phyloP scores from a whole-genome alignment of 1,140 invertebrate genomes.

The Eurosta solidaginis region DNA sequence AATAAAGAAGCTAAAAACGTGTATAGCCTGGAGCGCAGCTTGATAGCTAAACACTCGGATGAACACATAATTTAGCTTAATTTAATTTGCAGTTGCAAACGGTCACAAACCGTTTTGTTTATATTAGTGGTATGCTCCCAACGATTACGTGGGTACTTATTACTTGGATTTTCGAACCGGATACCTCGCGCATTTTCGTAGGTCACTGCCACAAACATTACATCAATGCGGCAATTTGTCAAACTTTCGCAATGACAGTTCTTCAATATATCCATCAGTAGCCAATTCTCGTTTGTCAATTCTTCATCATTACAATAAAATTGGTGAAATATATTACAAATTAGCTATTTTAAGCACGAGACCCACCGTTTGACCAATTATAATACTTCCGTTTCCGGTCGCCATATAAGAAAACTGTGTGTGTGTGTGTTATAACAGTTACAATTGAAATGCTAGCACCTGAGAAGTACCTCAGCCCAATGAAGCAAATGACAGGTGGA shows the following conservation, averaged over 20 bases:
- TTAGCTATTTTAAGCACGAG: neutral
- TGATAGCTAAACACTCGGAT: too few species aligned
- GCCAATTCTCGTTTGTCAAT: slow-evolving; percentile 4
- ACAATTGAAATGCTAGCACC: slow-evolving; percentile 30
- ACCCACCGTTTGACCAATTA: neutral
- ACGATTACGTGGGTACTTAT: too few species aligned
- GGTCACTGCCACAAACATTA: neutral
- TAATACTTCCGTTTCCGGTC: neutral
- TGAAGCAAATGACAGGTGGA: slow-evolving; percentile 44
- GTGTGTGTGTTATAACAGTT: neutral
- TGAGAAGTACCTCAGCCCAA: neutral
- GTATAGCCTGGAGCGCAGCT: too few species aligned
- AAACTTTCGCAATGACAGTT: slow-evolving; percentile 17
- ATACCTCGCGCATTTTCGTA: neutral
- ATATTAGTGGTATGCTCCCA: too few species aligned
- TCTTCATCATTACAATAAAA: neutral
- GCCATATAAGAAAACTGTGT: neutral
- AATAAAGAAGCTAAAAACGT: too few species aligned
- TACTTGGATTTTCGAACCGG: too few species aligned
- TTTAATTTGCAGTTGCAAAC: too few species aligned
- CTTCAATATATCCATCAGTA: slow-evolving; percentile 29
- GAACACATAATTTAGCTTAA: too few species aligned
- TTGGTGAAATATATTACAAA: neutral
- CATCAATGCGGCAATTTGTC: slow-evolving; percentile 31
- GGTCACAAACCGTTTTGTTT: too few species aligned